Evolutionary conservation across 1,140 invertebrate species (phyloP).

Genomic region (Lordiphosa mommai): DNA sequence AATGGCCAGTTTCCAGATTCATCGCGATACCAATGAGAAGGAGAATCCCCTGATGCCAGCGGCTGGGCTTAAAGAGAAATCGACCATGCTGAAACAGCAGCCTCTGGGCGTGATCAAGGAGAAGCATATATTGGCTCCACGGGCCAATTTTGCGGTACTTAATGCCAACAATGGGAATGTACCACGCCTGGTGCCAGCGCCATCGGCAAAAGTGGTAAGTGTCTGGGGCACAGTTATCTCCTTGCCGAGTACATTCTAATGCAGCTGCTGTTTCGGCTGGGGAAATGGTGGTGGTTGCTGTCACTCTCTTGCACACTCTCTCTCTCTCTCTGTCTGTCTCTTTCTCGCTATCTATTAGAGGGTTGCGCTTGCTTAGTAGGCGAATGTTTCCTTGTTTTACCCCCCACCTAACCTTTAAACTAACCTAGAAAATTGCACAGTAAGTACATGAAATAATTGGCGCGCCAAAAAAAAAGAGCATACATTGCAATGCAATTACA

Average conservation of each 20-base stretch:
- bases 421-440: slow-evolving; percentile 60
- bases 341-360: slow-evolving; percentile 2
- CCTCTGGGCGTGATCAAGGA: slow-evolving; percentile 53
- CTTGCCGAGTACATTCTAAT: slow-evolving; percentile 44
- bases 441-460: slow-evolving; percentile 14
- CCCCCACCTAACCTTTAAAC: slow-evolving; percentile 35
- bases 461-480: slow-evolving; percentile 39
- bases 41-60: slow-evolving; percentile 66
- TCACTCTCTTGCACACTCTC: slow-evolving; percentile 9
- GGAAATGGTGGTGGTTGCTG: slow-evolving; percentile 34
- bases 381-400: not conserved
- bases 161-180: slow-evolving; percentile 79
- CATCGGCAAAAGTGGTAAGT: slow-evolving; percentile 66
- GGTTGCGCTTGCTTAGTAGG: slow-evolving; percentile 1
- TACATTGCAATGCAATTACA: slow-evolving; percentile 50
- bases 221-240: slow-evolving; percentile 7
- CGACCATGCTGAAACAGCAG: slow-evolving; percentile 38
- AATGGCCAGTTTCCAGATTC: slow-evolving; percentile 82
- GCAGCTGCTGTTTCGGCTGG: slow-evolving; percentile 37
- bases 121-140: slow-evolving; percentile 55
- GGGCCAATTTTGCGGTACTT: slow-evolving; percentile 79
- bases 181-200: slow-evolving; percentile 32
- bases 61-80: slow-evolving; percentile 24
- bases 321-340: slow-evolving; percentile 11
- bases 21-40: slow-evolving; percentile 84